Percentiles rank a stretch among this genome's conserved stretches.
Conservation (phyloP, 2,888 invertebrate genomes). For the Himalopsyche kuldschensis region DNA sequence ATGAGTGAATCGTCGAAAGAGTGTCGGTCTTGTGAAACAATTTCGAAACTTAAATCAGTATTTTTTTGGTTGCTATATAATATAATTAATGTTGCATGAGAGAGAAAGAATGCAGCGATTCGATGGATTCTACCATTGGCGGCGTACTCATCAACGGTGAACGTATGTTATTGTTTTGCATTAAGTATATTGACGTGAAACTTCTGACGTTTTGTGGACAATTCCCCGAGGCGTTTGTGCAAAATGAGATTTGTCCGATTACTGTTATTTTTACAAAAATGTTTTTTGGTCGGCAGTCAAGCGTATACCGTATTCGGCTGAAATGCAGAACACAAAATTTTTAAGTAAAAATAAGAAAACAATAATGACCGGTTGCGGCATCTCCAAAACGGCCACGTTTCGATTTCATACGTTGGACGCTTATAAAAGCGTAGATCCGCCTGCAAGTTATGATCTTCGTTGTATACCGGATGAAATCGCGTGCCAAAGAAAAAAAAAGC, state of each 20-base stretch:
- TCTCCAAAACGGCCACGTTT: background rate
- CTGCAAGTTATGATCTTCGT: background rate
- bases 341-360: too few species aligned
- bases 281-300: background rate
- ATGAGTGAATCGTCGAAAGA: background rate
- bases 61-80: slow-evolving; percentile 1
- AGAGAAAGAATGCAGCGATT: background rate
- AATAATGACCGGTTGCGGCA: background rate
- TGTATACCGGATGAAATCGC: background rate
- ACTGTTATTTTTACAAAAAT: background rate
- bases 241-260: background rate
- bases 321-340: too few species aligned
- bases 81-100: background rate
- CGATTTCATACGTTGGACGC: too few species aligned
- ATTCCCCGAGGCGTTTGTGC: too few species aligned
- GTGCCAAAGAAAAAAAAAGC: slow-evolving; percentile 13
- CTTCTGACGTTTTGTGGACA: too few species aligned
- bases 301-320: too few species aligned
- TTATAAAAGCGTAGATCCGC: background rate
- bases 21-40: background rate
- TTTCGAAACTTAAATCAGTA: background rate
- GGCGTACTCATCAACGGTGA: too few species aligned
- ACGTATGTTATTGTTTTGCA: too few species aligned
- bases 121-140: background rate
- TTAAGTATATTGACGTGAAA: too few species aligned